Evolutionary conservation across 2,113 vertebrate genomes (phyloP).

Genomic region (Sturnus vulgaris): DNA sequence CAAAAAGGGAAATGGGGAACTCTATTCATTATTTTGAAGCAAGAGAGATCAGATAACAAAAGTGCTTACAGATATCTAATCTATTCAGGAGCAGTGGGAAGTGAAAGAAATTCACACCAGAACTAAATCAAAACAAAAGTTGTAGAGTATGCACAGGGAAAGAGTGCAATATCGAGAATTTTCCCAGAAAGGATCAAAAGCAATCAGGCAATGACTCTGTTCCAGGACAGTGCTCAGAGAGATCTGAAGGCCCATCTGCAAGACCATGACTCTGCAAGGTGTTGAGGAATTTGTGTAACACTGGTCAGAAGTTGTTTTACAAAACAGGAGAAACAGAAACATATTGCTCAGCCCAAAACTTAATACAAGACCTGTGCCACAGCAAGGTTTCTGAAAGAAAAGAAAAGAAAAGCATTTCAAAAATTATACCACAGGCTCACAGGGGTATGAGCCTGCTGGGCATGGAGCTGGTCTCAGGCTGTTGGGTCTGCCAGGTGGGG

Average conservation of each 20-base stretch:
- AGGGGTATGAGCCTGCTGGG: not conserved
- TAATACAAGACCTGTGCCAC: not conserved
- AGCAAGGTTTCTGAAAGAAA: not conserved
- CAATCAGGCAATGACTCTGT: not conserved
- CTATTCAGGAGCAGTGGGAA: not conserved
- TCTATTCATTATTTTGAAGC: not conserved
- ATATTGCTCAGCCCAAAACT: not conserved
- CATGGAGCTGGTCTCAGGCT: not conserved
- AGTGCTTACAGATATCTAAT: not conserved
- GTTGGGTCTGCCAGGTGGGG: not conserved
- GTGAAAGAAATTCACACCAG: not conserved
- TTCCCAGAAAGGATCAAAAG: not conserved
- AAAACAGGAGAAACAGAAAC: not conserved
- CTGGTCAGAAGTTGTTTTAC: not conserved
- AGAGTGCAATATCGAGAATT: not conserved
- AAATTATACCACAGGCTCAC: not conserved
- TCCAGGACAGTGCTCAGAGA: not conserved
- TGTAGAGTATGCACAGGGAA: not conserved
- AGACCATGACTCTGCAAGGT: accelerated
- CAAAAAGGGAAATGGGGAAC: not conserved
- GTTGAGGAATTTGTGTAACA: not conserved
- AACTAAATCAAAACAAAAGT: not conserved
- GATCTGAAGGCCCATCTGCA: not conserved
- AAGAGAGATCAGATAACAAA: not conserved
- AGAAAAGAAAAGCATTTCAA: not conserved